Evolutionary conservation across 2,888 invertebrate genomes (phyloP).

Genomic region (Aromia moschata): DNA sequence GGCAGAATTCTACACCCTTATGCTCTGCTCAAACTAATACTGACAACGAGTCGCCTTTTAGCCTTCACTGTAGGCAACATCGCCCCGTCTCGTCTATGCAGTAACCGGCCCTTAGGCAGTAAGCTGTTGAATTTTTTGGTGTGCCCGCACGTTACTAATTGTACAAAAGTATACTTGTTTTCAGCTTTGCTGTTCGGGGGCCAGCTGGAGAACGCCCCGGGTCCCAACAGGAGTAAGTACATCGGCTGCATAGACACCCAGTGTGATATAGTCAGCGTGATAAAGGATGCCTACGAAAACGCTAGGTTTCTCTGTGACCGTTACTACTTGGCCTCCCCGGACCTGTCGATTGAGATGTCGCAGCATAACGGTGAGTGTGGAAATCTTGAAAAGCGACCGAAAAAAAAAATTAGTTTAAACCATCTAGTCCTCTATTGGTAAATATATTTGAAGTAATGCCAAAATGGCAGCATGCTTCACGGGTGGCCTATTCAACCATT

Average conservation of each 20-base stretch:
- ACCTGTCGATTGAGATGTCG: conserved; percentile 77
- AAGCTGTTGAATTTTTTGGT: no score
- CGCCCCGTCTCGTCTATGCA: conserved; percentile 2
- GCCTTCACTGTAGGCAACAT: no score
- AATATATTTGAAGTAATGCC: no score
- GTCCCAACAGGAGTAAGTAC: conserved; percentile 75
- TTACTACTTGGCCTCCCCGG: conserved; percentile 95
- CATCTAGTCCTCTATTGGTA: no score
- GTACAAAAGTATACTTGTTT: conserved; percentile 52
- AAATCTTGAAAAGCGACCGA: conserved; percentile 34
- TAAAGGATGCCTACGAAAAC: conserved; percentile 96
- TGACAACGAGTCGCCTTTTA: no score
- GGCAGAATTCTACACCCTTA: no score
- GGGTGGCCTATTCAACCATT: no score
- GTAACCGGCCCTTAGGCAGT: no score
- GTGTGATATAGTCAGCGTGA: conserved; percentile 90
- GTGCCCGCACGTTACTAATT: conserved; percentile 39
- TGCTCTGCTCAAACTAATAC: no score
- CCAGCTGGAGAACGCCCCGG: conserved; percentile 65
- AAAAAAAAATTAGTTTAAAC: no score
- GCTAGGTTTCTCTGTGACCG: conserved; percentile 98
- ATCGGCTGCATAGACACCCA: conserved; percentile 97
- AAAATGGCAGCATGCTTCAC: no score
- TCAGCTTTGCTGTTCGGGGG: conserved; percentile 86
- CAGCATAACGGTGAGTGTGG: conserved; percentile 73